Evolutionary conservation across 2,113 vertebrate species (phyloP).

Genomic region (Morone chrysops): DNA sequence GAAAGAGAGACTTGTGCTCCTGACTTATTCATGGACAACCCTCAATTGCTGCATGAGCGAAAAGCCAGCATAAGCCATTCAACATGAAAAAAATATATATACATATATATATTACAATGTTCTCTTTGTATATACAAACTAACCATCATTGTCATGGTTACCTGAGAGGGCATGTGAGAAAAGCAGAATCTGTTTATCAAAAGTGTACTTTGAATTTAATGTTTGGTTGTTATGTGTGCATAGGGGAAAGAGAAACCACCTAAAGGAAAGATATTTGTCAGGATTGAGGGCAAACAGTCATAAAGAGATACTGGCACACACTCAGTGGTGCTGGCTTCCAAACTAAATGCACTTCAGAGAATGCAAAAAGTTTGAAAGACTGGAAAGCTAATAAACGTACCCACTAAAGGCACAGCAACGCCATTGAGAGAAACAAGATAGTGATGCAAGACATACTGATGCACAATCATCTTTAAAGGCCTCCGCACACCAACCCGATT

Average conservation of each 20-base stretch:
- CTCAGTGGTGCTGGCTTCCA: neutral
- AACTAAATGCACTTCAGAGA: neutral
- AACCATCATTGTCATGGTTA: slow-evolving; percentile 1
- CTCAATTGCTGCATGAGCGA: slow-evolving; percentile 32
- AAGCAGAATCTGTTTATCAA: neutral
- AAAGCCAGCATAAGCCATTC: slow-evolving; percentile 10
- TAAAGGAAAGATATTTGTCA: neutral
- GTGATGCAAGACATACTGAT: neutral
- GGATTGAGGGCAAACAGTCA: slow-evolving; percentile 14
- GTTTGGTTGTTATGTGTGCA: neutral
- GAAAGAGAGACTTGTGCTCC: slow-evolving; percentile 8
- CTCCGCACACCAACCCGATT: no score
- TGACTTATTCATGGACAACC: slow-evolving; percentile 40
- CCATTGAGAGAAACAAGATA: neutral
- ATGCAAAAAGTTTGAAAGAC: slow-evolving; percentile 21
- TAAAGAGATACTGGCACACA: slow-evolving; percentile 15
- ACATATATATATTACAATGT: neutral
- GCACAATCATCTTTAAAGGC: neutral
- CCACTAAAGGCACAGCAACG: neutral
- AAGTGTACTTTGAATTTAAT: neutral
- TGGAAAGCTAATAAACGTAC: neutral
- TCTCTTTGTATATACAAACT: neutral
- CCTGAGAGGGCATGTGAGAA: neutral
- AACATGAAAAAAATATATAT: neutral
- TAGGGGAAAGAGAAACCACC: neutral